Base-by-base conservation (phyloP, 2,888 invertebrate genomes). In the Dendrolimus houi region DNA sequence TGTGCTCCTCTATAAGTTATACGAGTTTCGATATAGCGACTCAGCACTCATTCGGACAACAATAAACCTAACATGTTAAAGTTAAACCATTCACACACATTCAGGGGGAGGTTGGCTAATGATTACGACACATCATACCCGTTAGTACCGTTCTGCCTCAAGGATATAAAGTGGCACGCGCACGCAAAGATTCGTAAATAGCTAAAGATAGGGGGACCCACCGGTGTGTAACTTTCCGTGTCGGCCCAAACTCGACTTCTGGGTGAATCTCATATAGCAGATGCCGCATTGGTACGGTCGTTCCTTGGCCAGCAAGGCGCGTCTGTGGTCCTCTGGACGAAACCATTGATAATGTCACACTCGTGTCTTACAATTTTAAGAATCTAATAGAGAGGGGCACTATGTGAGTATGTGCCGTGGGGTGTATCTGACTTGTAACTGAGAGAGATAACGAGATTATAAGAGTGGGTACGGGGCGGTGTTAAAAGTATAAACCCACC, bases 201-300 rank as follows among this genome's bases (percentile, higher is more conserved):
- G 75, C 81, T 74, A 73, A 65, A 78, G 70, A 71, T 75, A 71
- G 69, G 76, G 68, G 68, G 75, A 87, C 87, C 81, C 85, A 91
- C 90, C 89, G 74, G 93, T 93, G 77, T 93, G 93, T 66, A 93
- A 92, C 72, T 93, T 92, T 77, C 93, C 93, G 85, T 94, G 93
- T 75, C 93, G 93, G 82, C 93, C 93, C 71, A 93, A 86, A 77
- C 93, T 93, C 82, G 93, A 93, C 83, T 92, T 93, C 84, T 94
- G 94, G 70, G 93, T 93, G 83, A 93, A 94, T 79, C 93, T 87
- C 82, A 93, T 92, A 80, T 91, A 90, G 81, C 94, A 94, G 75
- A 93, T 75, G 81, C 92, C 92, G 84, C 94, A 94, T 78, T 93
- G 93, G 87, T 93, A 93, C 65, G 93, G 93, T 63, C 85, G 85